phyloP scores from a whole-genome alignment of 92 coral and sea anemone species.

The Epizoanthus rinbou region DNA sequence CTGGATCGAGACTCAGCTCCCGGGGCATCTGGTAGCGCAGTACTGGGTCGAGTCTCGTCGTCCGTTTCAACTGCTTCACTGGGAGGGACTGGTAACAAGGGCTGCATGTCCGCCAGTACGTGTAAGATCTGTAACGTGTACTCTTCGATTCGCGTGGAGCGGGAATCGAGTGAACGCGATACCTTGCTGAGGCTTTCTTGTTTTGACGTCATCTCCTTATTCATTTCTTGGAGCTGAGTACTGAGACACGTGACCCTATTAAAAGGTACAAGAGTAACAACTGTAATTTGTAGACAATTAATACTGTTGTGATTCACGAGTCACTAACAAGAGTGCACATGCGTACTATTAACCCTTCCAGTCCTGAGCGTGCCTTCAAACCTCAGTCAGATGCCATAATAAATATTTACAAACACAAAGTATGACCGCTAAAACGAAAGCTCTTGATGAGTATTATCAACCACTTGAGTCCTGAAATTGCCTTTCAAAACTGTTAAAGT shows the following conservation, averaged over 20 bases:
- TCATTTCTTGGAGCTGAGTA: slow-evolving; percentile 59
- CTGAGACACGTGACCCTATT: slow-evolving; percentile 66
- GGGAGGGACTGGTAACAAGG: slow-evolving; percentile 11
- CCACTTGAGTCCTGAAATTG: too few relatives aligned
- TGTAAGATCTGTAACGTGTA: slow-evolving; percentile 75
- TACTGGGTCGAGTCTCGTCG: slow-evolving; percentile 10
- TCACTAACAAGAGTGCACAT: too few relatives aligned
- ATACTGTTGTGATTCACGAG: too few relatives aligned
- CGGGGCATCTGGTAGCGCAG: slow-evolving; percentile 1
- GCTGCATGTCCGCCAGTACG: slow-evolving; percentile 66
- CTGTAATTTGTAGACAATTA: too few relatives aligned
- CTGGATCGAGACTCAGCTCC: slow-evolving; percentile 1
- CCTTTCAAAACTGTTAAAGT: too few relatives aligned
- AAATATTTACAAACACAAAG: too few relatives aligned
- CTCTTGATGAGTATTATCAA: too few relatives aligned
- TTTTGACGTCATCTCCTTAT: slow-evolving; percentile 50
- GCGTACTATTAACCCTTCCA: too few relatives aligned
- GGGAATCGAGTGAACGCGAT: slow-evolving; percentile 56
- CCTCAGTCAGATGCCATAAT: too few relatives aligned
- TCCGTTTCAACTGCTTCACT: slow-evolving; percentile 26
- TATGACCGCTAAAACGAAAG: too few relatives aligned
- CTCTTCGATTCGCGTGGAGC: slow-evolving; percentile 69
- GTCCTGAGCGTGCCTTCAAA: too few relatives aligned
- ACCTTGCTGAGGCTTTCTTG: slow-evolving; percentile 55
- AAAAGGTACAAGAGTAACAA: background rate